Base-by-base conservation (phyloP, 2,113 vertebrate genomes). In the Anolis carolinensis region DNA sequence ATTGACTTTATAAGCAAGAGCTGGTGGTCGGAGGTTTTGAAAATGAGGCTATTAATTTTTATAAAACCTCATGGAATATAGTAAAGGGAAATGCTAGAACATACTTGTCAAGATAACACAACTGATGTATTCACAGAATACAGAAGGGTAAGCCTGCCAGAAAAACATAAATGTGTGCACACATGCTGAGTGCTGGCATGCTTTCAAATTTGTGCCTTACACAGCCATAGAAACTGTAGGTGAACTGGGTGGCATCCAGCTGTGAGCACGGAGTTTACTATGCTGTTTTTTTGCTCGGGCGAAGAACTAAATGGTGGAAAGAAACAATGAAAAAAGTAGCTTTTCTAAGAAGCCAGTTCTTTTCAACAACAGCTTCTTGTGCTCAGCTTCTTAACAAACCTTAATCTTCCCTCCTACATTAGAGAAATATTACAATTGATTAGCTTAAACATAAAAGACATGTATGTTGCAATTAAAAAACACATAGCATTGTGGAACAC, bases 91-190 rank as follows among this genome's bases (percentile, higher is more conserved):
- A 59, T 20, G 65, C 16, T 88, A 81, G 65, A 88, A 90, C 32
- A 86, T 87, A 88, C 83, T 89, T 89, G 90, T 91, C 90, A 92
- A 90, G 77, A 94, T 87, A 84, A 84, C 63, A 80, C 25, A 81
- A 80, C 13, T n/a, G 50, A 72, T 30, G 55, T 71, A 50, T 74
- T 73, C 79, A 75, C 39, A 76, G 63, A 63, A 73, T 71, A 77
- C 70, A 90, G 75, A 81, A 87, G 88, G 83, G 81, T 84, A 84
- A 63, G 65, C 62, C 2, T 0, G 44, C 50, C 86, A 75, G 81
- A 91, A 94, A 84, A 79, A 75, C 70, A 79, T 34, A 84, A 9
- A 83, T 86, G 73, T 87, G 80, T 84, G 84, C 84, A 83, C 83
- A 89, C 77, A 82, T 93, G 88, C 68, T 84, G 87, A 90, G 83